A percentile compares a stretch with the other conserved stretches of the same genome.
Evolutionary conservation across 2,797 vertebrate genomes (phyloP).

Genomic region (Mus caroli): DNA sequence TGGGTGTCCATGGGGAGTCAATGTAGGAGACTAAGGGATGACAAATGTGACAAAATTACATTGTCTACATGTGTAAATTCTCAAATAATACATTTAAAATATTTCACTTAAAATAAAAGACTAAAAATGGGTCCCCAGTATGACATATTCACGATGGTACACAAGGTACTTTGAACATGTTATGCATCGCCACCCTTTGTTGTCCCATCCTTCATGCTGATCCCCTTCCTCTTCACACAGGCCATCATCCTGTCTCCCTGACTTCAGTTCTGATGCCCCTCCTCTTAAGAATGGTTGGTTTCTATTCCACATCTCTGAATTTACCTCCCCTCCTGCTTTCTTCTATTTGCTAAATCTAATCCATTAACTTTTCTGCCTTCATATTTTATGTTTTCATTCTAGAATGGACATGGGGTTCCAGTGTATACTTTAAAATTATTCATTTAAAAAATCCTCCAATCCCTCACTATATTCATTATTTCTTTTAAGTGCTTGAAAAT

Average conservation of each 20-base stretch:
- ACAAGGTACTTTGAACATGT: too few relatives aligned
- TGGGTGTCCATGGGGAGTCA: not conserved
- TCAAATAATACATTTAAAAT: not conserved
- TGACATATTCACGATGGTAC: not conserved
- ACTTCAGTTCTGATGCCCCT: not conserved
- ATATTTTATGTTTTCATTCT: not conserved
- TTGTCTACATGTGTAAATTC: not conserved
- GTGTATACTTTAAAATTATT: constrained; percentile 25
- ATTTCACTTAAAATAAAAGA: not conserved
- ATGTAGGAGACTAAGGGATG: not conserved
- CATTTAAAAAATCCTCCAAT: not conserved
- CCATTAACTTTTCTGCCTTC: not conserved
- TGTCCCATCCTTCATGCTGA: not conserved
- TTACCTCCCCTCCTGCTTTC: not conserved
- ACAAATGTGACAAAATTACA: not conserved
- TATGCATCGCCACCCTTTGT: too few relatives aligned
- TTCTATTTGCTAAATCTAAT: not conserved
- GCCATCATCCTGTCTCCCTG: not conserved
- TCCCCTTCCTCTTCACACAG: too few relatives aligned
- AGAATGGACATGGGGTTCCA: not conserved
- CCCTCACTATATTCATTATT: not conserved
- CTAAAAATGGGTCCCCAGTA: not conserved
- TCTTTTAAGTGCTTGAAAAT: constrained; percentile 14
- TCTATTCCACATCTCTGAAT: not conserved
- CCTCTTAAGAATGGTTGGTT: not conserved